Evolutionary conservation across 1,140 invertebrate species (phyloP).

Genomic region (Lasaia peninsularis): DNA sequence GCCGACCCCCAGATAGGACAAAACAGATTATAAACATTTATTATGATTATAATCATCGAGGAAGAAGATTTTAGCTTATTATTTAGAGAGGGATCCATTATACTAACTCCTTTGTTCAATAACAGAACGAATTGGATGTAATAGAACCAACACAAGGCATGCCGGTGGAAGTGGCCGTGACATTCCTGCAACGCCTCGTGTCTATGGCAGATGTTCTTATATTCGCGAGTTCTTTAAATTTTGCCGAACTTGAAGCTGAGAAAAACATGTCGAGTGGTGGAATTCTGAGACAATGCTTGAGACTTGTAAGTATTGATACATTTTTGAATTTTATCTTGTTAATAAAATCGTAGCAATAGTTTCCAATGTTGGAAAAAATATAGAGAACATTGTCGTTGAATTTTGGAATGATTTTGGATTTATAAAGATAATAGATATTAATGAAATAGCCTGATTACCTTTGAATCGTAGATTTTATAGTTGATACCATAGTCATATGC

Average conservation of each 20-base stretch:
- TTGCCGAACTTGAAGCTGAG: conserved; percentile 98
- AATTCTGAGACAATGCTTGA: conserved; percentile 96
- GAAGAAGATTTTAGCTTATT: no score
- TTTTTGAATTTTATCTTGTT: not conserved
- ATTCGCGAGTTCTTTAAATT: conserved; percentile 97
- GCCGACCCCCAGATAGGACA: no score
- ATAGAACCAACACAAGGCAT: conserved; percentile 99
- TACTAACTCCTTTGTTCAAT: conserved; percentile 9
- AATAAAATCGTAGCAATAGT: not conserved
- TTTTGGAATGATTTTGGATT: not conserved
- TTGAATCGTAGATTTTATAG: not conserved
- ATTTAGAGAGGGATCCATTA: not conserved
- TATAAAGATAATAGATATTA: not conserved
- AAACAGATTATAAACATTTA: no score
- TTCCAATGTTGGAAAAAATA: not conserved
- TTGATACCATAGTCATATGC: no score
- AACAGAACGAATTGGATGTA: conserved; percentile 97
- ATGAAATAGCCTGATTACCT: not conserved
- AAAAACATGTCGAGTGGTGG: conserved; percentile 99
- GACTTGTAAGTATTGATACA: conserved; percentile 83
- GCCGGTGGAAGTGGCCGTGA: conserved; percentile 97
- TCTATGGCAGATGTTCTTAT: conserved; percentile 99
- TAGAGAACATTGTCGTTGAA: not conserved
- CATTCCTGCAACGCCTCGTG: conserved; percentile 96
- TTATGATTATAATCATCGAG: no score